Evolutionary conservation across 2,113 vertebrate genomes (phyloP).

Genomic region (Ailuropoda melanoleuca): DNA sequence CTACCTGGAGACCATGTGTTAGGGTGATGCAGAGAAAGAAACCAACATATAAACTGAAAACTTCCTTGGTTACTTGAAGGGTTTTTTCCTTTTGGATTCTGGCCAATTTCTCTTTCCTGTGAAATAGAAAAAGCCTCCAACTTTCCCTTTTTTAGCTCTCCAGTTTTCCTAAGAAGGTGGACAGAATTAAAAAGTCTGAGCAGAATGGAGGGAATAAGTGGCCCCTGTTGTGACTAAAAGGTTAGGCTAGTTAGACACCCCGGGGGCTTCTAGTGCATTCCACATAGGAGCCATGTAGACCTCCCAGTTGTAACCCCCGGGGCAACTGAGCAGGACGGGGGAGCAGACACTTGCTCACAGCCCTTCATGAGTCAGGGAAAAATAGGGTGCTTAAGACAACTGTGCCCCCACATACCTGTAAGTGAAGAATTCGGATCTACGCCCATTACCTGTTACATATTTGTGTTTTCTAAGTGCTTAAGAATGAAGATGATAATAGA

Average conservation of each 20-base stretch:
- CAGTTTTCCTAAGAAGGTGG: not conserved
- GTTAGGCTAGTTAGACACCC: not conserved
- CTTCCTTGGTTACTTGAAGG: not conserved
- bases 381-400: not conserved
- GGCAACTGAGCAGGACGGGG: not conserved
- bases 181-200: not conserved
- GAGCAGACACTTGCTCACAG: not conserved
- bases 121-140: not conserved
- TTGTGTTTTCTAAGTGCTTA: not conserved
- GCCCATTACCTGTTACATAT: not conserved
- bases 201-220: not conserved
- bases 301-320: not conserved
- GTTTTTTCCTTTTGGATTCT: slow-evolving; percentile 26
- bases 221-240: not conserved
- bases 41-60: slow-evolving; percentile 42
- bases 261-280: not conserved
- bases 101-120: not conserved
- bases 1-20: not conserved
- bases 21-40: not conserved
- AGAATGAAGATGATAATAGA: not conserved
- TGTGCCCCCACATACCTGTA: rapidly evolving
- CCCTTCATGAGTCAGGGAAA: not conserved
- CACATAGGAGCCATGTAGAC: too few species aligned
- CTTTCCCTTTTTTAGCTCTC: not conserved
- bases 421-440: not conserved